These are phyloP conservation scores for Acronicta alni DNA, from an alignment of 2,888 invertebrate genomes.

Conservation along the genomic window DNA sequence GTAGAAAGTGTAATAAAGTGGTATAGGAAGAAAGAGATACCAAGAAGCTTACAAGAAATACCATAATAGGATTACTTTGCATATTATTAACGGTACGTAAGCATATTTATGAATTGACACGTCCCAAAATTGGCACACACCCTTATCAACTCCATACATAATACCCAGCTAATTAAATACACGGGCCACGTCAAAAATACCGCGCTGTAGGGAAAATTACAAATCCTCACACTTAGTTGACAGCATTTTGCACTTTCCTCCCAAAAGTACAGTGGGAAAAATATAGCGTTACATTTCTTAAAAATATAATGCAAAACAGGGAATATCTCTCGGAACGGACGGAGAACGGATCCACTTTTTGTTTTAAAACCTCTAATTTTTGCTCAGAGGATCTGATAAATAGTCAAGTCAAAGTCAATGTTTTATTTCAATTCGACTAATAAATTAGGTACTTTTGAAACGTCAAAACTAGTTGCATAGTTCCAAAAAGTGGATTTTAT, in stretches of 20 bases:
- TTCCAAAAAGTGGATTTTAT: too few relatives aligned
- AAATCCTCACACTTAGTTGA: constrained; percentile 8
- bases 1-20: too few relatives aligned
- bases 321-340: constrained; percentile 24
- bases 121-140: constrained; percentile 6
- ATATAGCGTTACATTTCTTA: constrained; percentile 27
- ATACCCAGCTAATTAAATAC: constrained; percentile 10
- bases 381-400: constrained; percentile 10
- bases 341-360: constrained; percentile 13
- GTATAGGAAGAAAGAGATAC: too few relatives aligned
- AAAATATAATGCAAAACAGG: constrained; percentile 21
- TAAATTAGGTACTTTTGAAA: too few relatives aligned
- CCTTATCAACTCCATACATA: constrained; percentile 27
- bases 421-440: too few relatives aligned
- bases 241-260: constrained; percentile 44
- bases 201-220: constrained; percentile 3
- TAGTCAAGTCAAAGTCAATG: too few relatives aligned
- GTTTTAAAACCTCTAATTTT: constrained; percentile 11
- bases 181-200: constrained; percentile 28
- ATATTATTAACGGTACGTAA: not conserved
- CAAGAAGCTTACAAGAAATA: too few relatives aligned
- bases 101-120: constrained; percentile 34
- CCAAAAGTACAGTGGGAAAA: not conserved
- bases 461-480: too few relatives aligned
- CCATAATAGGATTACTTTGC: too few relatives aligned